Base-by-base conservation (phyloP, 2,797 vertebrate species). In the Neosilurus mollespiculum region DNA sequence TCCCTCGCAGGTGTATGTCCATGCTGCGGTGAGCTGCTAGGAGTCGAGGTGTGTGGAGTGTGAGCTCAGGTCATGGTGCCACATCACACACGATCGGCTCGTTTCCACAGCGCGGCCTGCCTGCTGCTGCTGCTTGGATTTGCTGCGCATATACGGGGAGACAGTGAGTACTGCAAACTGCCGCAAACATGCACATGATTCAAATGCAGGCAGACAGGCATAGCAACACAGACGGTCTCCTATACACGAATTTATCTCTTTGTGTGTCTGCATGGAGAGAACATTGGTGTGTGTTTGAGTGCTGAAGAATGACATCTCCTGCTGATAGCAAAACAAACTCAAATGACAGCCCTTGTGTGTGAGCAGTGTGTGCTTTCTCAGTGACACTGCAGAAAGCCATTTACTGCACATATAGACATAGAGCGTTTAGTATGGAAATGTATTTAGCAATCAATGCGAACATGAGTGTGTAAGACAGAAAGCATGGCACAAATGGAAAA, bases 61-160 rank as follows among this genome's bases (percentile, higher is more conserved):
- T 91, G 87, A 0, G 83, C 92, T 90, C 83, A 89, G 92, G 95
- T 90, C 91, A 97, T 97, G 96, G 94, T 95, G 93, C 92, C 92
- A 86, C 89, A 90, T 89, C 90, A 91, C 86, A 92, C 90, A 78
- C 73, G 89, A 87, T 81, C 87, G 73, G 86, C 84, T 85, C 86
- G 87, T 89, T 70, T 84, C 85, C 73, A 82, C 92, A 58, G 84
- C 64, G 87, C 82, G 78, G 69, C 87, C 71, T 85, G 91, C 82
- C 88, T 92, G 86, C 88, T 94, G 90, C 90, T 92, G 89, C 90
- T 95, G 88, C 92, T 93, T 88, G 92, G 91, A 87, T 90, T 94
- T 88, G 91, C 92, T 82, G 88, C 92, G 89, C 92, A 88, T 78
- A 92, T 93, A 69, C 91, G 92, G 79, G 91, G 94, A 0, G 96